Conservation (phyloP, 2,113 vertebrate genomes). For the Alaudala cheleensis region DNA sequence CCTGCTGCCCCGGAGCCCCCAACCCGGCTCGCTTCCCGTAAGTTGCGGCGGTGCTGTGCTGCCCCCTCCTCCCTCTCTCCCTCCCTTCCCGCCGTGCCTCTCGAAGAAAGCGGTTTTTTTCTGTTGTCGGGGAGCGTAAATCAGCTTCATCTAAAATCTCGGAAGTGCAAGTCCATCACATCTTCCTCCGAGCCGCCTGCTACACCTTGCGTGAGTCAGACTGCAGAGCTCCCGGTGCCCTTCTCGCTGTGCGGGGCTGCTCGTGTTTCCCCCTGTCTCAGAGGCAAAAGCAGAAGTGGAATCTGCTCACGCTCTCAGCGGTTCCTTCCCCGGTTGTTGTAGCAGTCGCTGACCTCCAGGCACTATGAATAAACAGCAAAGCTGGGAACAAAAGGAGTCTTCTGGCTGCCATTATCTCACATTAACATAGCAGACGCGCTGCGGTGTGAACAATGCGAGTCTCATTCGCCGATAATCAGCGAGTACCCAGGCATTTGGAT, state of each 20-base stretch:
- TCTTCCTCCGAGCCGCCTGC: conserved; percentile 28
- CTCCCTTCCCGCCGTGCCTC: conserved; percentile 18
- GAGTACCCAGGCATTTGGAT: conserved; percentile 66
- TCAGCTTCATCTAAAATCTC: conserved; percentile 44
- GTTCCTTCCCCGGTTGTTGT: conserved; percentile 66
- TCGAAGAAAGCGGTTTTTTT: conserved; percentile 4
- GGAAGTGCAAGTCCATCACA: conserved; percentile 47
- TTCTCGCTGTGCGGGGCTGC: conserved; percentile 38
- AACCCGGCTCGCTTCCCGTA: not conserved
- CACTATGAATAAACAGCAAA: conserved; percentile 74
- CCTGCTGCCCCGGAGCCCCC: not conserved
- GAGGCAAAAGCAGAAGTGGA: conserved; percentile 45
- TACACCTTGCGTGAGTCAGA: conserved; percentile 63
- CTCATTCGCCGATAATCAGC: conserved; percentile 70
- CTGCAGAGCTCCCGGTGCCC: conserved; percentile 52
- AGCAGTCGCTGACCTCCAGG: conserved; percentile 72
- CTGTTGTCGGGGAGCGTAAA: conserved; percentile 34
- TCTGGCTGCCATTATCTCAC: conserved; percentile 73
- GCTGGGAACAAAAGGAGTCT: conserved; percentile 73
- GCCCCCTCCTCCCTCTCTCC: not conserved
- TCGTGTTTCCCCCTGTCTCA: conserved; percentile 18
- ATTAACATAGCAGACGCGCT: conserved; percentile 72
- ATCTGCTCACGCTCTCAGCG: conserved; percentile 63
- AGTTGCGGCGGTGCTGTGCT: not conserved
- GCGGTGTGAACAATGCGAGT: conserved; percentile 70